Evolutionary conservation across 2,113 vertebrate genomes (phyloP).

Genomic region (Sinosuthora webbiana): DNA sequence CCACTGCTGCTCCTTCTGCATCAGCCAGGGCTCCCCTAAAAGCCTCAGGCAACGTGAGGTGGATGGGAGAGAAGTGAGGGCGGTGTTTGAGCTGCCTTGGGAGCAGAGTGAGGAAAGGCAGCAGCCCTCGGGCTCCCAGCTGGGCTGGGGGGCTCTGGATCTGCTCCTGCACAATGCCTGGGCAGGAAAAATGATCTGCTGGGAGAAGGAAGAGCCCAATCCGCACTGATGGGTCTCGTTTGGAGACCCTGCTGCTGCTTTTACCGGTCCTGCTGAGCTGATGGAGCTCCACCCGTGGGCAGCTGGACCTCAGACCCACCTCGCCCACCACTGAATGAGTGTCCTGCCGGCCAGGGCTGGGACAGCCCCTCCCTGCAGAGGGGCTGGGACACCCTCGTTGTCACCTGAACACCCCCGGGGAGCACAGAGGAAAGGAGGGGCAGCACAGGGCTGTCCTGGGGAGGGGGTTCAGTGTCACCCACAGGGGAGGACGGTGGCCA

Average conservation of each 20-base stretch:
- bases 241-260: background rate
- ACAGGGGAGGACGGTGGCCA: background rate
- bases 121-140: background rate
- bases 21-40: background rate
- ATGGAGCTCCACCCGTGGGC: accelerated
- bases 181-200: background rate
- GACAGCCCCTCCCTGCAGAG: background rate
- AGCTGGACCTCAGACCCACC: background rate
- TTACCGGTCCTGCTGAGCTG: background rate
- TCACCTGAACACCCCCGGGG: accelerated
- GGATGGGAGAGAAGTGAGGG: background rate
- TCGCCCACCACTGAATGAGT: accelerated
- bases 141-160: background rate
- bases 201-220: background rate
- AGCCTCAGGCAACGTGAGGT: background rate
- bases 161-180: accelerated
- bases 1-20: background rate
- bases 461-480: background rate
- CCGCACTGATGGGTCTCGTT: accelerated
- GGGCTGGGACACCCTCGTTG: background rate
- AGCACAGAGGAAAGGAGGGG: background rate
- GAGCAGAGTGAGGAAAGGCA: background rate
- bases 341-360: background rate
- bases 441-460: background rate
- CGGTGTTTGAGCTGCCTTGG: background rate